Evolutionary conservation across 30 jellyfish, hydroid and myxozoan genomes (phyloP), one percentile per base, ranked within the genome.

Genomic region (Hydractinia echinata): DNA sequence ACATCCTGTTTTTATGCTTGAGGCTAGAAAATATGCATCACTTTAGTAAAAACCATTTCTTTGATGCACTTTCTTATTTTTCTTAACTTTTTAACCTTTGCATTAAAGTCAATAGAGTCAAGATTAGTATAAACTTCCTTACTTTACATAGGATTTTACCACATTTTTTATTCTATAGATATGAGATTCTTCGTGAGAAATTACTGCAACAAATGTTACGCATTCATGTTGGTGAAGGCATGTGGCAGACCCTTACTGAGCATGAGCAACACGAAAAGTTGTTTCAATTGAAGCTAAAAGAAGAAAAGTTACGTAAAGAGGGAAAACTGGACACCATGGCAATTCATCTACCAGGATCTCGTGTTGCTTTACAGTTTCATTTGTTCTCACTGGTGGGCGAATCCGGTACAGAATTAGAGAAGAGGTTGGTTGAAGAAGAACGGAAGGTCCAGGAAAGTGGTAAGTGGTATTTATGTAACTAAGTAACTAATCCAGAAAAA

Each of bases 181-280:
- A 93, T 80, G 90, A 87, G 56, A 72, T 85, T 14, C 77, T 93
- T 18, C 82, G 95, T 49, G 96, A 88, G 54, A 89, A 88, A 64
- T 76, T 93, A 6, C 87, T 93, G 2, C 74, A 72, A 44, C 92
- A 93, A 73, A 93, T 93, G 99, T 87, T 93, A 20, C 84, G 79
- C 74, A 68, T 79, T 19, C 89, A 85, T 69, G 79, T 86, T 76
- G 99, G 99, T 10, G 94, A 83, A 56, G 99, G 99, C 13, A 84
- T 93, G 95, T 84, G 96, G 99, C 88, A 89, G 48, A 88, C 99
- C 2, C 55, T 87, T 69, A 79, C 99, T 7, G 86, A 85, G 60
- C 79, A 81, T 71, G 96, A 91, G 83, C 97, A 91, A 74, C 89
- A 83, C 50, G 96, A 91, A 51, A 82, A 94, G 54, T 82, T 91